phyloP scores from a whole-genome alignment of 2,888 invertebrate genomes.

The Diogma glabrata region DNA sequence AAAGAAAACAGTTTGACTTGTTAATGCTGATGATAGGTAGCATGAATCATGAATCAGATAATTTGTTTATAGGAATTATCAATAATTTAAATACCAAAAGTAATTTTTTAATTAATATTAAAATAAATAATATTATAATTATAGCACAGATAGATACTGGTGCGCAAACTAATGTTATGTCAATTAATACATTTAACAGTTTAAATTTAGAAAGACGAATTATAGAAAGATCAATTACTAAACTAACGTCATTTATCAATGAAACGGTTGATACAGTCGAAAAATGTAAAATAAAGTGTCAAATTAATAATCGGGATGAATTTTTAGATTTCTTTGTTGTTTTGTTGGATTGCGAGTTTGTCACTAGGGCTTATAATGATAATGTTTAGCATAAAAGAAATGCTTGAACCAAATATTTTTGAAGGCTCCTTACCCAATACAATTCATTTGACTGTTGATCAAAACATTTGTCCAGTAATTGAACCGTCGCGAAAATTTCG shows the following conservation, averaged over 20 bases:
- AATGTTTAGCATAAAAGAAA: not conserved
- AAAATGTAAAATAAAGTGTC: not conserved
- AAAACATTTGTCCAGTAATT: not conserved
- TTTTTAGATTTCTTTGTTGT: not conserved
- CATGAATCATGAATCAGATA: not conserved
- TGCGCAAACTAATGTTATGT: not conserved
- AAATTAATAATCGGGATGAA: not conserved
- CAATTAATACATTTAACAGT: not conserved
- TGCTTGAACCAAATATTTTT: not conserved
- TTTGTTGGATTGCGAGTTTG: not conserved
- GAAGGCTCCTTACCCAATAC: not conserved
- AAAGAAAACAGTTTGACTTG: not conserved
- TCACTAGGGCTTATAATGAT: not conserved
- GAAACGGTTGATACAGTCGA: not conserved
- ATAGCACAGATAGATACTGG: conserved; percentile 6
- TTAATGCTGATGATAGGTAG: not conserved
- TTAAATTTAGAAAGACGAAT: not conserved
- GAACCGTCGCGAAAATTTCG: not conserved
- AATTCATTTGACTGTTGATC: not conserved
- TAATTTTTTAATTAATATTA: not conserved
- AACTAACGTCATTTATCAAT: not conserved
- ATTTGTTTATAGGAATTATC: not conserved
- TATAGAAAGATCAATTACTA: not conserved
- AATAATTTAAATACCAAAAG: not conserved
- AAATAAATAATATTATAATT: not conserved